Evolutionary conservation across 2,888 invertebrate genomes (phyloP).

Genomic region (Agriopis leucophaearia): DNA sequence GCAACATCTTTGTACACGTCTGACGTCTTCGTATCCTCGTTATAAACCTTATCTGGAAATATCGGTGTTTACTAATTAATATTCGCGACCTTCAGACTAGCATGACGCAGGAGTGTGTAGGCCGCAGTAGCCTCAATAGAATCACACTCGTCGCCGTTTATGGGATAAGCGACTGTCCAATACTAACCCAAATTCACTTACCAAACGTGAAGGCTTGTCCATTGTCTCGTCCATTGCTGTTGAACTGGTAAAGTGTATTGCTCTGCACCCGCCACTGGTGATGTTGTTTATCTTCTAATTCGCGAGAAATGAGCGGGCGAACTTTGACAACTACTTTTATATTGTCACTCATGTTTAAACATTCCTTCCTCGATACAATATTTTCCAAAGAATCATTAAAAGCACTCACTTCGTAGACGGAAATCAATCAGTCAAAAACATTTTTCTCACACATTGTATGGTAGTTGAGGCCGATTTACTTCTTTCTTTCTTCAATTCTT

Average conservation of each 20-base stretch:
- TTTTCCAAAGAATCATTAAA: constrained; percentile 15
- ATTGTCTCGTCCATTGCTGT: constrained; percentile 78
- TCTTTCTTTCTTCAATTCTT: constrained; percentile 12
- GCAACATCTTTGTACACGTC: constrained; percentile 89
- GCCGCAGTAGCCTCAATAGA: constrained; percentile 45
- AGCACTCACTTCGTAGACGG: constrained; percentile 7
- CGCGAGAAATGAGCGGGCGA: constrained; percentile 89
- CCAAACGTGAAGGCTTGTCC: constrained; percentile 73
- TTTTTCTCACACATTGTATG: constrained; percentile 1
- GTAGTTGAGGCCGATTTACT: neutral
- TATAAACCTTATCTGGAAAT: constrained; percentile 91
- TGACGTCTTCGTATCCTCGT: constrained; percentile 84
- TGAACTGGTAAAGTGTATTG: constrained; percentile 86
- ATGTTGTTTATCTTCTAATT: constrained; percentile 85
- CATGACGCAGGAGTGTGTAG: constrained; percentile 44
- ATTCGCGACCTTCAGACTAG: constrained; percentile 45
- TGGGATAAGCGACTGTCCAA: constrained; percentile 40
- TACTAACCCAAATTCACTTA: constrained; percentile 60
- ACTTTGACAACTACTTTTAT: constrained; percentile 92
- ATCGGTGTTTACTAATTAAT: constrained; percentile 18
- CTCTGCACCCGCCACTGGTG: constrained; percentile 88
- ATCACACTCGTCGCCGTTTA: constrained; percentile 47
- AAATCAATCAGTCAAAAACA: neutral
- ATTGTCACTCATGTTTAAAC: constrained; percentile 86
- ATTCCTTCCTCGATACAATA: constrained; percentile 39